These are phyloP conservation scores for Erythrocercus mccallii DNA, from an alignment of 2,113 vertebrate genomes.

Conservation along the genomic window DNA sequence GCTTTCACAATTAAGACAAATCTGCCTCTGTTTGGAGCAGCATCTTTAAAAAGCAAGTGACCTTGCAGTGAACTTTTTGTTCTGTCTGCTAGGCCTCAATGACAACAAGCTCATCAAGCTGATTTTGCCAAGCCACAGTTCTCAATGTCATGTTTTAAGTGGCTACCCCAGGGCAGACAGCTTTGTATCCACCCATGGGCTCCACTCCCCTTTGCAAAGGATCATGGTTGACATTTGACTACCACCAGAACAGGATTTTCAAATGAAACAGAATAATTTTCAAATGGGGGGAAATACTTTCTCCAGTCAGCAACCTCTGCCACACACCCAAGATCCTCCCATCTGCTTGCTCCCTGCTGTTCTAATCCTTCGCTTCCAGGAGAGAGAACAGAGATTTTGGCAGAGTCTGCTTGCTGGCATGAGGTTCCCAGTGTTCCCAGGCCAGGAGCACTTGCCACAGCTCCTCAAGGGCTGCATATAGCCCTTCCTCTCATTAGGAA, in stretches of 20 bases:
- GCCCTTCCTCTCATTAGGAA: not conserved
- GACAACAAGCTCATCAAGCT: not conserved
- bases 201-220: not conserved
- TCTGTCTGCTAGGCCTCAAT: not conserved
- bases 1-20: conserved; percentile 16
- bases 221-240: not conserved
- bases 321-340: not conserved
- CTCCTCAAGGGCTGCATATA: not conserved
- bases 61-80: not conserved
- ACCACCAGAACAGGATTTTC: not conserved
- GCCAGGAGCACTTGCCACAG: not conserved
- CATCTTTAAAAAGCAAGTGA: conserved; percentile 12
- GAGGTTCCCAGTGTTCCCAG: not conserved
- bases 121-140: not conserved
- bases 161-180: not conserved
- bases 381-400: conserved; percentile 7
- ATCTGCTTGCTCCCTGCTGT: not conserved
- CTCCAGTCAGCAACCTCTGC: not conserved
- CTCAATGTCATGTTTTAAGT: not conserved
- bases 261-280: not conserved
- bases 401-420: not conserved
- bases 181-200: not conserved
- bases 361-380: not conserved
- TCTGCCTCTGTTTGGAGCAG: not conserved
- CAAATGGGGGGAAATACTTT: not conserved